Base-by-base conservation (phyloP, 2,888 invertebrate genomes). In the Ctena decussata region DNA sequence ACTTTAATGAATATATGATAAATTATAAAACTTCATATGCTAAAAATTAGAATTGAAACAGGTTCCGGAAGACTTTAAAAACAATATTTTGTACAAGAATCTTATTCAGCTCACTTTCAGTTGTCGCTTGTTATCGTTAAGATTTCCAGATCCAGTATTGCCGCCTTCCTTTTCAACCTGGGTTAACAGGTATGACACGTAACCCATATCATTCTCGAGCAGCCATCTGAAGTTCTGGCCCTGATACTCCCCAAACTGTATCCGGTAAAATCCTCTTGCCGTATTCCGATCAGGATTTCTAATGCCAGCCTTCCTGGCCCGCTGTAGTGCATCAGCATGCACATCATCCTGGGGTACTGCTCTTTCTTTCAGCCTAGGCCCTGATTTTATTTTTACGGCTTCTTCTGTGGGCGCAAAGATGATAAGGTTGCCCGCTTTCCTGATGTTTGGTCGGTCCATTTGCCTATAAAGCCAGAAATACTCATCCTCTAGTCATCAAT, bases 191-290 rank as follows among this genome's bases (percentile, higher is more conserved):
- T 49, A 11, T 3, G 41, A 32, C 3, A 35, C 77, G 44, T 77
- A 77, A 11, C 82, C 65, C 3, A 82, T 77, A 71, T 39, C 77
- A 30, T 77, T 82, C 30, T 82, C 77, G 21, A 71, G n/a, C 15
- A 82, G 32, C 82, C 71, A 82, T 24, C 35, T 53, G 72, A 82
- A 82, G 6, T 76, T 77, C 71, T 82, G 76, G 6, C 77, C 82
- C 27, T 37, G 57, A 37, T 72, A 82, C 77, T 77, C 18, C 0
- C 82, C 82, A 41, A 77, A 2, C 65, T 77, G 77, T 1, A 82
- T 30, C 27, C 75, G 18, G 32, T 73, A 53, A 6, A 35, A 37
- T 21, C 79, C 79, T 18, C 72, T 15, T 12, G 72, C 30, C 5
- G 53, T 53, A 27, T 41, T 41, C 41, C 15, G 3, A 39, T 71